These are phyloP conservation scores for Sialis lutaria DNA, from an alignment of 2,888 invertebrate genomes.

Conservation along the genomic window DNA sequence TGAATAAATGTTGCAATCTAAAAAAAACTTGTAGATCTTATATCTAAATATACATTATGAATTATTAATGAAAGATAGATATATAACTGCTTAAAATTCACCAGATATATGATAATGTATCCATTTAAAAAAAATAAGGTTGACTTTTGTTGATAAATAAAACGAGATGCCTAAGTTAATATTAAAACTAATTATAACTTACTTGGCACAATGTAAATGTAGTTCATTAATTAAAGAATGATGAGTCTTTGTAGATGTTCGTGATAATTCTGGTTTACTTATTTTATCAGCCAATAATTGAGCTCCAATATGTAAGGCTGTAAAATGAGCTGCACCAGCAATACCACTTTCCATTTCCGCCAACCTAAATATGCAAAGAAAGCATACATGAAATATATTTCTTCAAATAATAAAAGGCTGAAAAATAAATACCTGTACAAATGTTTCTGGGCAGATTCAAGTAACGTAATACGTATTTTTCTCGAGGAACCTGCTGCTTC, in stretches of 20 bases:
- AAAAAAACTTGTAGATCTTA: background rate
- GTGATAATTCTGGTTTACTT: slow-evolving; percentile 1
- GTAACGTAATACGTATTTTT: slow-evolving; percentile 35
- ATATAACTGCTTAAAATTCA: too few species aligned
- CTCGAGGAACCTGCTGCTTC: slow-evolving; percentile 45
- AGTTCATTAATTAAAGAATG: slow-evolving; percentile 6
- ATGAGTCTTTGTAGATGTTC: slow-evolving; percentile 1
- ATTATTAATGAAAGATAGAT: too few species aligned
- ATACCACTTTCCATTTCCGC: slow-evolving; percentile 66
- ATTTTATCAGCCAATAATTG: slow-evolving; percentile 27
- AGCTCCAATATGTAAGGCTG: slow-evolving; percentile 59
- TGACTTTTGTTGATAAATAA: background rate
- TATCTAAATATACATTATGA: too few species aligned
- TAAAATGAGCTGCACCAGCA: slow-evolving; percentile 66
- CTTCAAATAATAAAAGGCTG: background rate
- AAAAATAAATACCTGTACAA: slow-evolving; percentile 31
- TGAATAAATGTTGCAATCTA: slow-evolving; percentile 71
- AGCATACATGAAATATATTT: background rate
- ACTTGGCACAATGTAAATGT: slow-evolving; percentile 5
- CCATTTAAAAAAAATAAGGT: background rate
- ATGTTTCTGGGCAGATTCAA: slow-evolving; percentile 47
- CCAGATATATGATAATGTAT: background rate
- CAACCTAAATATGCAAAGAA: slow-evolving; percentile 25
- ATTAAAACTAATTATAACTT: background rate
- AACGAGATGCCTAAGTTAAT: background rate